A percentile compares a stretch with the other conserved stretches of the same genome.
Evolutionary conservation across 2,797 vertebrate genomes (phyloP).

Genomic region (Emys orbicularis): DNA sequence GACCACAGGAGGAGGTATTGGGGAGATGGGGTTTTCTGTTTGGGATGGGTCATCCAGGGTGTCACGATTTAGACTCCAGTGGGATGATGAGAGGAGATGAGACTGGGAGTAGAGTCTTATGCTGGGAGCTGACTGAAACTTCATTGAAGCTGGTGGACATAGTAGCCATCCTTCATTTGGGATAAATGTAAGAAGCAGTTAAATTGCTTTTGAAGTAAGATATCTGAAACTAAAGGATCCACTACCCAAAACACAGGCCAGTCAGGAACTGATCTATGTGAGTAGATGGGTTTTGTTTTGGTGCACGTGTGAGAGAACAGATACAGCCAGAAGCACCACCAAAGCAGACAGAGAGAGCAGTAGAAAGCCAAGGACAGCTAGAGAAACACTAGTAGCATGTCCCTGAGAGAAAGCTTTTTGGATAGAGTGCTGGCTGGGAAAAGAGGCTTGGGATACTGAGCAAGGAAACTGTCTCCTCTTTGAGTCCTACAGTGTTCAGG

Average conservation of each 20-base stretch:
- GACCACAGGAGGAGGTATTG: too few species aligned
- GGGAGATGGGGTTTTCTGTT: too few species aligned
- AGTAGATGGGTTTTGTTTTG: background rate
- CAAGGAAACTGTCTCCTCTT: background rate
- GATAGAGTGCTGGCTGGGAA: background rate
- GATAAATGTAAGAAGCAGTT: background rate
- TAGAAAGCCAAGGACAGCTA: background rate
- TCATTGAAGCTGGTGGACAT: background rate
- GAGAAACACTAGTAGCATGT: background rate
- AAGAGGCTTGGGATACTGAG: accelerated
- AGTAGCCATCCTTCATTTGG: background rate
- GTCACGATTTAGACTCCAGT: too few species aligned
- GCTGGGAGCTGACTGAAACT: background rate
- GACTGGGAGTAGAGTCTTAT: too few species aligned
- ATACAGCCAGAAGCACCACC: background rate
- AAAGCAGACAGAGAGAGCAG: background rate
- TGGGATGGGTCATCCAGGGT: too few species aligned
- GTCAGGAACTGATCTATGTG: background rate
- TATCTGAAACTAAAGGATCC: background rate
- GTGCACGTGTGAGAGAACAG: background rate
- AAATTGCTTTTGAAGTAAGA: background rate
- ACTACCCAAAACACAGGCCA: background rate
- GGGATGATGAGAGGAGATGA: too few species aligned
- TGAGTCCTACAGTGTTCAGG: background rate
- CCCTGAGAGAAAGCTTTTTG: background rate